Base-by-base conservation (phyloP, 2,888 invertebrate genomes). In the Spodoptera picta region DNA sequence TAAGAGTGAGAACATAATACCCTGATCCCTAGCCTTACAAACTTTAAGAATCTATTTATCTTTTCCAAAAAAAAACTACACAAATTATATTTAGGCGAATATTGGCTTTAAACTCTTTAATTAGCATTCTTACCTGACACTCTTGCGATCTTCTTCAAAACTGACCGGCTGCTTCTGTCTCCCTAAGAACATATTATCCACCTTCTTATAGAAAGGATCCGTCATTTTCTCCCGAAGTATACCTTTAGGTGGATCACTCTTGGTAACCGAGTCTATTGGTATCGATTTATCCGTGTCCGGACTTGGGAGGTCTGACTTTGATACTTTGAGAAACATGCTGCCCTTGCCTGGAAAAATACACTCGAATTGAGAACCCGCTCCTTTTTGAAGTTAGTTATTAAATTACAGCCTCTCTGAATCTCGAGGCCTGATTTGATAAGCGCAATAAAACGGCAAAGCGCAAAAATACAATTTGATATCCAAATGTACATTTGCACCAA, bases 141-240 rank as follows among this genome's bases (percentile, higher is more conserved):
- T 97, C 84, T 97, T 97, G 65, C 96, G 96, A 63, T 97, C 96
- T 43, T 97, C 97, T 66, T 97, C 97, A 65, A 95, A 95, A 75
- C 95, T 91, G 46, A 93, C 80, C 50, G 88, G 83, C 58, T 91
- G 87, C 53, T 84, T 90, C 2, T 85, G 80, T 57, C 84, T 86
- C 0, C 91, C 89, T 27, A 87, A 67, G 0, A 87, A 71, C 1
- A 85, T 70, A 51, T 75, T 88, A n/a, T 92, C 92, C 0, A 84
- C 79, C 59, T 86, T 93, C 66, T 86, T 87, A 31, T 87, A 85
- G 5, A 89, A 62, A 0, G 81, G 70, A 44, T 92, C 92, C 0
- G 90, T 80, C 41, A 95, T 89, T 54, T 96, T 96, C 74, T 96
- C 96, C 24, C 97, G 89, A 7, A 97, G 87, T 65, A 97, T 97